These are phyloP conservation scores for Syngnathoides biaculeatus DNA, from an alignment of 2,113 vertebrate genomes.

Conservation along the genomic window DNA sequence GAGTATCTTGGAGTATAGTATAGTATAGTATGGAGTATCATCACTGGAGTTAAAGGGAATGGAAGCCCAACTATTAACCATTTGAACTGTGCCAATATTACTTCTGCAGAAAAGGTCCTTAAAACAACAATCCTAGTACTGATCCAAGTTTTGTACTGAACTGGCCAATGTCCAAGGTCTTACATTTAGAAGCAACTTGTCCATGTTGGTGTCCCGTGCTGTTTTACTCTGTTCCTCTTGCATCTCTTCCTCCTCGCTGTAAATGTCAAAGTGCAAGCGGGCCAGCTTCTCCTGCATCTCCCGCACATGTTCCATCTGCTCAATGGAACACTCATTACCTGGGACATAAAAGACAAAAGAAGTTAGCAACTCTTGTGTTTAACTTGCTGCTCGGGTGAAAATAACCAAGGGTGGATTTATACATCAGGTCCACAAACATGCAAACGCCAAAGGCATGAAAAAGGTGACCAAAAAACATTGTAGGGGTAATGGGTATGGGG, in stretches of 20 bases:
- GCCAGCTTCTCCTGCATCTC: slow-evolving; percentile 98
- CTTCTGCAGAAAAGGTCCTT: neutral
- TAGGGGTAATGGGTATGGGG: too few species aligned
- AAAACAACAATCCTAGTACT: neutral
- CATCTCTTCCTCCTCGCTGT: slow-evolving; percentile 88
- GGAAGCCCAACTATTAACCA: too few species aligned
- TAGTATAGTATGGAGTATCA: too few species aligned
- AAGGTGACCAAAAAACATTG: too few species aligned
- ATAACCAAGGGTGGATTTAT: neutral
- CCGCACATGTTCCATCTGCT: slow-evolving; percentile 95
- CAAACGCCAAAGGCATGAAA: too few species aligned
- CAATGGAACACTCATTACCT: slow-evolving; percentile 97
- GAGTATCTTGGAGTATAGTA: too few species aligned
- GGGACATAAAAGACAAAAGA: neutral
- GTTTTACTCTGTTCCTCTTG: slow-evolving; percentile 86
- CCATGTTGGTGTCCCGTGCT: slow-evolving; percentile 88
- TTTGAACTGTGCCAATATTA: neutral
- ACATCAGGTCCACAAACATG: neutral
- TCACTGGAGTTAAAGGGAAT: too few species aligned
- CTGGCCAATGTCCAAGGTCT: slow-evolving; percentile 35
- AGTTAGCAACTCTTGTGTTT: neutral
- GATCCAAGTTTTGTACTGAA: neutral
- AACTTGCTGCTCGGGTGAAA: neutral
- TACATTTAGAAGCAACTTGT: slow-evolving; percentile 90
- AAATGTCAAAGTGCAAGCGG: slow-evolving; percentile 91